Conservation (phyloP, 1,140 invertebrate species). For the Zeugodacus cucurbitae region DNA sequence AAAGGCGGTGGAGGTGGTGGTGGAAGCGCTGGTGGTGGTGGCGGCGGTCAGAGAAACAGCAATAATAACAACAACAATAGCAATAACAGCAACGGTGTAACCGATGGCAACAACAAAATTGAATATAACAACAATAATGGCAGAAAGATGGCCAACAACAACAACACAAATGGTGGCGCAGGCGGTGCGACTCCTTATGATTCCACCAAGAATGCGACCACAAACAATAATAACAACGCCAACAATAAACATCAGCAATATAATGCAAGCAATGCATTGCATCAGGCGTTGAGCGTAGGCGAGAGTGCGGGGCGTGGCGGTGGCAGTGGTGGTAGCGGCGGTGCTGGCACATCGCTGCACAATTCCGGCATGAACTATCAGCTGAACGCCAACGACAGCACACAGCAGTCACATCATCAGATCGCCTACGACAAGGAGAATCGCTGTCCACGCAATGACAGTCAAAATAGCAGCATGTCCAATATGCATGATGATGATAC, state of each 20-base stretch:
- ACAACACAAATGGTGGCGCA: constrained; percentile 45
- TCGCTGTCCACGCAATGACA: constrained; percentile 58
- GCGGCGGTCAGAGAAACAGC: constrained; percentile 53
- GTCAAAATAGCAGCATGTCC: constrained; percentile 59
- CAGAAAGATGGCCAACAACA: constrained; percentile 43
- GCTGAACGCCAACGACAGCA: constrained; percentile 13
- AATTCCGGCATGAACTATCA: constrained; percentile 64
- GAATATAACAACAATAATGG: constrained; percentile 46
- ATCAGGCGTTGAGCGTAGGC: constrained; percentile 29
- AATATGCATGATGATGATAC: constrained; percentile 50
- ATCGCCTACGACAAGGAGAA: constrained; percentile 46
- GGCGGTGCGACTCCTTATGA: not conserved
- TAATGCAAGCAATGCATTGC: constrained; percentile 38
- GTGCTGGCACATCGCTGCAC: constrained; percentile 49
- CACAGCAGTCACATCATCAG: constrained; percentile 46
- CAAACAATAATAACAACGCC: constrained; percentile 45
- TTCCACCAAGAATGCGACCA: constrained; percentile 47
- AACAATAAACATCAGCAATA: constrained; percentile 44
- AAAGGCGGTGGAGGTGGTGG: constrained; percentile 51
- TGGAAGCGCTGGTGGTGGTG: constrained; percentile 52
- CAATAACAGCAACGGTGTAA: constrained; percentile 45
- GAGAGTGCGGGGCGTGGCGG: not conserved
- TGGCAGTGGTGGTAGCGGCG: not conserved
- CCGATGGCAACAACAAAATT: constrained; percentile 36
- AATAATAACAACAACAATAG: constrained; percentile 6